These are phyloP conservation scores for Callithrix jacchus DNA, from an alignment of 2,113 vertebrate genomes.

Conservation along the genomic window DNA sequence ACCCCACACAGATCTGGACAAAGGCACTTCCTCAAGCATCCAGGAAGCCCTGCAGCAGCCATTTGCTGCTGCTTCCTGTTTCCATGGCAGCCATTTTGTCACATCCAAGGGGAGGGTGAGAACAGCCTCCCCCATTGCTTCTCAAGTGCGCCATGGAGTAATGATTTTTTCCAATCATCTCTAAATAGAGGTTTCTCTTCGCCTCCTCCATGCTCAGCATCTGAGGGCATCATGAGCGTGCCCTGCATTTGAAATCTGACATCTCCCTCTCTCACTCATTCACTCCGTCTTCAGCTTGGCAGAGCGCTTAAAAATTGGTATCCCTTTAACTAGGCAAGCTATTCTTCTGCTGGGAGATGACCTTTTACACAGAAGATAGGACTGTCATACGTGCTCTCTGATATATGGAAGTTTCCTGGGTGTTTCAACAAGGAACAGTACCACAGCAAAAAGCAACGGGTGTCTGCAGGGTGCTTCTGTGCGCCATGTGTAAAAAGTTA, in stretches of 20 bases:
- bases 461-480: neutral
- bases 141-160: neutral
- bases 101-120: neutral
- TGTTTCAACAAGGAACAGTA: neutral
- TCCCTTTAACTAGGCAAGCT: slow-evolving; percentile 47
- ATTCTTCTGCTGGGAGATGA: slow-evolving; percentile 63
- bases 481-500: neutral
- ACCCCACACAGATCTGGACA: neutral
- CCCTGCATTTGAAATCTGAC: slow-evolving; percentile 66
- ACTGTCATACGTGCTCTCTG: slow-evolving; percentile 65
- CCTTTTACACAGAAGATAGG: slow-evolving; percentile 63
- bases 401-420: slow-evolving; percentile 41
- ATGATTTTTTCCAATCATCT: slow-evolving; percentile 53
- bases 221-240: slow-evolving; percentile 37
- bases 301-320: slow-evolving; percentile 48
- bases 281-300: slow-evolving; percentile 39
- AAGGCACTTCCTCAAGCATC: neutral
- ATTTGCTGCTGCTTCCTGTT: neutral
- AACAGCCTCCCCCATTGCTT: neutral
- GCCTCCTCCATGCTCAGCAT: slow-evolving; percentile 53
- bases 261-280: slow-evolving; percentile 34
- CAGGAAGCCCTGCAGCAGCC: neutral
- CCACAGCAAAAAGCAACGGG: neutral
- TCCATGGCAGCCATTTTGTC: slow-evolving; percentile 43
- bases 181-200: slow-evolving; percentile 59